phyloP scores from a whole-genome alignment of 2,797 vertebrate species.

The Hylomyscus alleni region DNA sequence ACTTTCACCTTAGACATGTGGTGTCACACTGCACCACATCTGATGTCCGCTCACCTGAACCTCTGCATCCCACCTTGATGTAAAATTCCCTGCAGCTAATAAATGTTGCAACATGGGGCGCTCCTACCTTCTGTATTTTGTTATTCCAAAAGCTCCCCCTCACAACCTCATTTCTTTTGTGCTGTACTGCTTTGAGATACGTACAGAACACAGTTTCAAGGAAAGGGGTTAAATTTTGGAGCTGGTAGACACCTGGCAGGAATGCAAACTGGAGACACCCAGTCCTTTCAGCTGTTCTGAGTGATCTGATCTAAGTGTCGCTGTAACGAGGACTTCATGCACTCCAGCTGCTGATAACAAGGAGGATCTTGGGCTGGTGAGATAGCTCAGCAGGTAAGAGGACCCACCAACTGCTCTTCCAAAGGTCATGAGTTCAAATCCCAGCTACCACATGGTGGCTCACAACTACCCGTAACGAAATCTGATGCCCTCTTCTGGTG shows the following conservation, averaged over 20 bases:
- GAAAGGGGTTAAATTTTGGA: not conserved
- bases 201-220: not conserved
- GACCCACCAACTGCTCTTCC: too few species aligned
- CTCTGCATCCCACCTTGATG: not conserved
- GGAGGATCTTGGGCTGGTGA: too few species aligned
- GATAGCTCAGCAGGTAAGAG: too few species aligned
- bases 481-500: too few species aligned
- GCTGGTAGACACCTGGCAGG: not conserved
- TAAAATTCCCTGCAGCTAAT: accelerated
- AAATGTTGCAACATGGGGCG: not conserved
- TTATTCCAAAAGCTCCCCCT: not conserved
- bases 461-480: too few species aligned
- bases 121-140: not conserved
- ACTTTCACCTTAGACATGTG: not conserved
- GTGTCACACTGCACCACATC: not conserved
- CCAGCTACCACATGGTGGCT: too few species aligned
- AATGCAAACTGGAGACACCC: not conserved
- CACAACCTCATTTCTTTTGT: not conserved
- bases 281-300: not conserved
- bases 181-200: not conserved
- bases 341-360: not conserved
- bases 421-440: too few species aligned
- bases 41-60: not conserved
- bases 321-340: not conserved
- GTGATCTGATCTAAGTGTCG: accelerated